Conservation (phyloP, 2,113 vertebrate species). For the Nothocercus julius region DNA sequence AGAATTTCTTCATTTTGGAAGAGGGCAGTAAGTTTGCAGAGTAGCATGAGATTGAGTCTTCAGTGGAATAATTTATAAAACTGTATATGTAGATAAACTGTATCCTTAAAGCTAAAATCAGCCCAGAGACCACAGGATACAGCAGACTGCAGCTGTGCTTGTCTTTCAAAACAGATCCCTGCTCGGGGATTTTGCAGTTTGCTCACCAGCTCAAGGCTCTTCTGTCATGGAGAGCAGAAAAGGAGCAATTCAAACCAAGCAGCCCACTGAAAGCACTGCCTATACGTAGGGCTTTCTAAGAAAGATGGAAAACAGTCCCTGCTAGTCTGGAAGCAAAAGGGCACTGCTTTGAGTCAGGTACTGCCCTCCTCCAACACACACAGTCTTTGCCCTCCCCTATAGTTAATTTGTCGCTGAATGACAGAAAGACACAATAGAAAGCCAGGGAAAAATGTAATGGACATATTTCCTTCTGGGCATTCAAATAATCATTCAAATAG, state of each 20-base stretch:
- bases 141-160: slow-evolving; percentile 57
- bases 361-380: not conserved
- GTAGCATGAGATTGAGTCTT: not conserved
- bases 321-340: slow-evolving; percentile 36
- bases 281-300: not conserved
- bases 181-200: not conserved
- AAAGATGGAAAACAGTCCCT: not conserved
- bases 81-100: not conserved
- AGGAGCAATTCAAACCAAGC: slow-evolving; percentile 51
- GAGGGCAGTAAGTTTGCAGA: not conserved
- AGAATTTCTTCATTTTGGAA: not conserved
- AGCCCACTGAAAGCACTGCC: not conserved
- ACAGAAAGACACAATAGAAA: slow-evolving; percentile 52
- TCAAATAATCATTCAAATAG: slow-evolving; percentile 11
- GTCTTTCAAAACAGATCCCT: slow-evolving; percentile 64
- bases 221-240: slow-evolving; percentile 56
- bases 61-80: not conserved
- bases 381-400: slow-evolving; percentile 3
- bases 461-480: slow-evolving; percentile 49
- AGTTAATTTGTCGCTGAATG: slow-evolving; percentile 35
- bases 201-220: slow-evolving; percentile 29
- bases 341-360: not conserved
- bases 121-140: slow-evolving; percentile 1
- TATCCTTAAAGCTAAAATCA: not conserved
- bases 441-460: not conserved